Percentiles rank a stretch among this genome's conserved stretches.
These are phyloP conservation scores for Melanotaenia pygmaea DNA, from an alignment of 2,797 vertebrate genomes.

Conservation along the genomic window DNA sequence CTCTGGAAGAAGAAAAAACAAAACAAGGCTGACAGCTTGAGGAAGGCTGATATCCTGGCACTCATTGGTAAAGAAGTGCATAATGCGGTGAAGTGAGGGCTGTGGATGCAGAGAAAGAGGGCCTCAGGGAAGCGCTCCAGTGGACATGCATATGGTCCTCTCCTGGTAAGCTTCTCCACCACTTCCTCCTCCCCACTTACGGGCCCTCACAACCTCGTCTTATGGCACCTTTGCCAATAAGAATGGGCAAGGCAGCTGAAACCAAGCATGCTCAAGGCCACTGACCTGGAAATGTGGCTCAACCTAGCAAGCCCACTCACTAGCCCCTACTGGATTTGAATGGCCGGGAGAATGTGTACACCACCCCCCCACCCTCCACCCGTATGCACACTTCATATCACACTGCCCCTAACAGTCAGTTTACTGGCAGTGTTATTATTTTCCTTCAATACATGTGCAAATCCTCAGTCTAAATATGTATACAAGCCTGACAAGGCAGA, in stretches of 20 bases:
- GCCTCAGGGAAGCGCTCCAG: conserved; percentile 66
- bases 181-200: conserved; percentile 71
- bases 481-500: conserved; percentile 61
- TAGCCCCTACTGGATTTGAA: conserved; percentile 72
- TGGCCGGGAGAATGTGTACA: conserved; percentile 65
- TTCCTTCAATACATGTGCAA: conserved; percentile 48
- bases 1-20: conserved; percentile 38
- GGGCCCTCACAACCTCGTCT: conserved; percentile 66
- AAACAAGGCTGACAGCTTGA: conserved; percentile 68
- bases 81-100: conserved; percentile 68
- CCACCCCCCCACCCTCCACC: conserved; percentile 6
- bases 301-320: conserved; percentile 79
- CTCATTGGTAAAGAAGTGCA: conserved; percentile 65
- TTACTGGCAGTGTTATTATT: conserved; percentile 61
- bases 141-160: conserved; percentile 79
- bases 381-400: conserved; percentile 42
- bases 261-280: conserved; percentile 83
- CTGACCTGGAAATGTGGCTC: conserved; percentile 83
- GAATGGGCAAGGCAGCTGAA: conserved; percentile 80
- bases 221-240: conserved; percentile 80
- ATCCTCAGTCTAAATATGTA: conserved; percentile 61
- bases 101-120: conserved; percentile 41
- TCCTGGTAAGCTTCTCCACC: conserved; percentile 70
- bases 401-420: conserved; percentile 48
- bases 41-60: conserved; percentile 73